Base-by-base conservation (phyloP, 2,113 vertebrate genomes). In the Tupaia chinensis region DNA sequence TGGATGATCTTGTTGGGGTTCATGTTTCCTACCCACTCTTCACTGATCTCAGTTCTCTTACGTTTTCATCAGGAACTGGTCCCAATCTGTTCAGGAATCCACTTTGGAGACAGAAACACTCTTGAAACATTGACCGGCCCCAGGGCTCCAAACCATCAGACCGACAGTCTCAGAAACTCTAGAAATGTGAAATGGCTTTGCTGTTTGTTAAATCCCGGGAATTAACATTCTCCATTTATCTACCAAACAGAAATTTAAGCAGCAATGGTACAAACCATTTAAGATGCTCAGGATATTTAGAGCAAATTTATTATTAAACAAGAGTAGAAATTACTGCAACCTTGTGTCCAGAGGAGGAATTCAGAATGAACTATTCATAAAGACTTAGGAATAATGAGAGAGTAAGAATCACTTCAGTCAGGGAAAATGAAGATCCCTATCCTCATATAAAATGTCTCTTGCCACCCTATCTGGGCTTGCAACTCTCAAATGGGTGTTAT, bases 181-280 rank as follows among this genome's bases (percentile, higher is more conserved):
- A 69, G 87, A 95, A 88, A 95, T 65, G 94, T 95, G 90, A 68
- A 88, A 0, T 61, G 58, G 58, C 1, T 68, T 87, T 87, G 32
- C 7, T 77, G 87, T 87, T 96, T 29, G 72, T 70, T 74, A 32
- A 15, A 29, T 44, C 81, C 80, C 69, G 69, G 14, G 82, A 74
- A 53, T 91, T 60, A 91, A 23, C 76, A 32, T 95, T 91, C 32
- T 70, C 70, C 77, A 84, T 89, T 97, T 92, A 58, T 97, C 93
- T 96, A 82, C 90, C 96, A 16, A 16, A 74, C 93, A 80, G 94
- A 91, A 90, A 93, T 92, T 53, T 60, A 94, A 90, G 95, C 93
- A 80, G 89, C 68, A 93, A 92, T 86, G n/a, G 96, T 34, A 63
- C 25, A 91, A 61, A 53, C 89, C 96, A 91, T 94, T 95, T 74